Percentiles rank a stretch among this genome's conserved stretches.
These are phyloP conservation scores for Sebastes cheni DNA, from an alignment of 2,797 vertebrate genomes.

Conservation along the genomic window DNA sequence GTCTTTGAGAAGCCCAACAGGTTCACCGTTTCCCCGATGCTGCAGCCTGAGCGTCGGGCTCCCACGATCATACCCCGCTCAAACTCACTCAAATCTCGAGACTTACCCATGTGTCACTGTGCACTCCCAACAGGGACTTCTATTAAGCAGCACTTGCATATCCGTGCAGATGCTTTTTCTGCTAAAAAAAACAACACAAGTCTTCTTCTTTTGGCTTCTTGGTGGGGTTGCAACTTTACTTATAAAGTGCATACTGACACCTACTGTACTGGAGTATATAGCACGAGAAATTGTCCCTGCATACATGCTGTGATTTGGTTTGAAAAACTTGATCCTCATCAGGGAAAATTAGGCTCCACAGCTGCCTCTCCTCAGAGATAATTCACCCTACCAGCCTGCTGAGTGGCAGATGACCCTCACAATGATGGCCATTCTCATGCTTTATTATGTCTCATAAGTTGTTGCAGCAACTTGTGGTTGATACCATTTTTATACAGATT, in stretches of 20 bases:
- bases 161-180: background rate
- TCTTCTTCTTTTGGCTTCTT: background rate
- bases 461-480: no score
- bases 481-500: no score
- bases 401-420: no score
- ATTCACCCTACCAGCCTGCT: no score
- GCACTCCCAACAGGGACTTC: background rate
- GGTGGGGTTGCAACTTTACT: background rate
- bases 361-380: no score
- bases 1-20: constrained; percentile 46
- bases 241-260: background rate
- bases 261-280: background rate
- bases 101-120: constrained; percentile 42
- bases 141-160: background rate
- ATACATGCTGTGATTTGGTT: no score
- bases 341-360: no score
- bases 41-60: constrained; percentile 28
- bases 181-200: background rate
- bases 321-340: no score
- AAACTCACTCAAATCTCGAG: constrained; percentile 48
- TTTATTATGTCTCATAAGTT: no score
- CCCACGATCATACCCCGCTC: constrained; percentile 55
- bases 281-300: no score
- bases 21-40: constrained; percentile 41
- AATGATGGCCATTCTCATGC: no score